Evolutionary conservation across 2,113 vertebrate species (phyloP), one percentile per base, ranked within the genome.

Genomic region (Gopherus evgoodei): DNA sequence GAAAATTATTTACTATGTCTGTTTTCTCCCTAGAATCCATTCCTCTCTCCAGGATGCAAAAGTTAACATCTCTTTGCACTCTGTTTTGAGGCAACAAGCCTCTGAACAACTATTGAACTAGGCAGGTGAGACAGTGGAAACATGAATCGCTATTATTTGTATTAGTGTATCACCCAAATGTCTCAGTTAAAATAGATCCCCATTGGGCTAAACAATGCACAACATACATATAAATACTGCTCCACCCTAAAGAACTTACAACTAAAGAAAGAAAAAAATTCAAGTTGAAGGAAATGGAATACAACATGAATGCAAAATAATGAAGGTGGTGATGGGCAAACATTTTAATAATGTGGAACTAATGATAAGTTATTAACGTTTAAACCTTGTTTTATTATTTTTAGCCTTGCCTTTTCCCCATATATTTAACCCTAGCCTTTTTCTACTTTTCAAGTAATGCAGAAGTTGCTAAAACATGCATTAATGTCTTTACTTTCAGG

Each of bases 41-140:
- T 72, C 69, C 69, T 54, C 12, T 84, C 72, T 80, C 21, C 69
- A 79, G 8, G 12, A 93, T 24, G 81, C 10, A 86, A 93, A 75
- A 7, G 5, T 78, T 59, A 50, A 52, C 2, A 3, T 1, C 1
- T 1, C 35, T 75, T 13, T n/a, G 17, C 65, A 27, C 27, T 89
- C 57, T 90, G 80, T 38, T 72, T 72, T 35, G n/a, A 38, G 79
- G 81, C 78, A 93, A 29, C 11, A 91, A 49, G 17, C 29, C 2
- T 76, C 25, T 24, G 42, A 85, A 47, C 11, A 65, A 81, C 29
- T 44, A 44, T 22, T 42, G 35, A 81, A 87, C 72, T 90, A 65
- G 3, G 0, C 1, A 90, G 1, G 4, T 14, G 75, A 85, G 12
- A 19, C 50, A 57, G 79, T 59, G 81, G 1, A 21, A 1, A 44